Percentiles rank a stretch among this genome's conserved stretches.
phyloP scores from a whole-genome alignment of 2,888 invertebrate species.

The Amblyjoppa fuscipennis region DNA sequence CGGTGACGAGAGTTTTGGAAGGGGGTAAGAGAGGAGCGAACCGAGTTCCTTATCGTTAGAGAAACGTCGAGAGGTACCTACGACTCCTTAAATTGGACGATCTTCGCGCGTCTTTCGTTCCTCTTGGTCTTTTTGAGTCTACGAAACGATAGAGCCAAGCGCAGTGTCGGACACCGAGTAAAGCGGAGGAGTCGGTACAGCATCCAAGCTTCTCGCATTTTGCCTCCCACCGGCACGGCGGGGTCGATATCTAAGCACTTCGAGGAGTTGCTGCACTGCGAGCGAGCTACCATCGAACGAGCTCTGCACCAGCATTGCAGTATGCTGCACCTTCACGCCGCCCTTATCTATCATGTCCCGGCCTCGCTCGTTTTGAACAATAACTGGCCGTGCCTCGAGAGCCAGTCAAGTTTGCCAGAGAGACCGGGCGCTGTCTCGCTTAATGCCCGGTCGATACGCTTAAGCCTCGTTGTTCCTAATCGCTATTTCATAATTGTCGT shows the following conservation, averaged over 20 bases:
- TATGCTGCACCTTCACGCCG: constrained; percentile 63
- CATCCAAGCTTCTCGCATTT: constrained; percentile 9
- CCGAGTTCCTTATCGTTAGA: constrained; percentile 64
- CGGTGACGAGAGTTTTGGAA: constrained; percentile 31
- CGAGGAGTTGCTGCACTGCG: constrained; percentile 61
- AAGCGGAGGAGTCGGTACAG: constrained; percentile 10
- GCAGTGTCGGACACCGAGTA: constrained; percentile 10
- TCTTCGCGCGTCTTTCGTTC: constrained; percentile 45
- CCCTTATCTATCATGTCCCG: constrained; percentile 76
- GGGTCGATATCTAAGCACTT: constrained; percentile 66
- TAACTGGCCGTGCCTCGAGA: constrained; percentile 70
- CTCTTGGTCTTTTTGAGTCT: constrained; percentile 33
- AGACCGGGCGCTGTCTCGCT: not conserved
- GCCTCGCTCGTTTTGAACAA: constrained; percentile 73
- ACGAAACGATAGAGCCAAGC: constrained; percentile 14
- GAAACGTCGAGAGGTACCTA: constrained; percentile 62
- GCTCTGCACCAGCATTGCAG: constrained; percentile 63
- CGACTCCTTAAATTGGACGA: constrained; percentile 61
- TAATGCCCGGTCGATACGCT: constrained; percentile 5
- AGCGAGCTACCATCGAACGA: not conserved
- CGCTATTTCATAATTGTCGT: not conserved
- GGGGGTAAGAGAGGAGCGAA: constrained; percentile 40
- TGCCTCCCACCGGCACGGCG: constrained; percentile 43
- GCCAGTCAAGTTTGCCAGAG: constrained; percentile 37
- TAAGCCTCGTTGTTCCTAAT: not conserved